Conservation (phyloP, 2,113 vertebrate species). For the Orthonyx spaldingii region DNA sequence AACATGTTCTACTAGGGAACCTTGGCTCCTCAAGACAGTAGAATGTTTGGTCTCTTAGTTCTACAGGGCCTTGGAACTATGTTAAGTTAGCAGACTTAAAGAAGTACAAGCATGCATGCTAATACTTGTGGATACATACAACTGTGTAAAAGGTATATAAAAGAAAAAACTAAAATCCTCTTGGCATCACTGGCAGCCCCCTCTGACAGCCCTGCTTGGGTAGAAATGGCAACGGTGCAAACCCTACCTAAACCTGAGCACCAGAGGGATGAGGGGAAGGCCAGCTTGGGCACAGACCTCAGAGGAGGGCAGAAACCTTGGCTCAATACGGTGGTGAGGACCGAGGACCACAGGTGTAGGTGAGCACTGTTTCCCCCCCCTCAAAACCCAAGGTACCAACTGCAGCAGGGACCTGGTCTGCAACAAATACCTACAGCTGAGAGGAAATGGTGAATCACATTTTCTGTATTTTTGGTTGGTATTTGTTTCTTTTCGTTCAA, state of each 20-base stretch:
- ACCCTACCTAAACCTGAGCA: background rate
- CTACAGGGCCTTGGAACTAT: too few relatives aligned
- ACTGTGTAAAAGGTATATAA: too few relatives aligned
- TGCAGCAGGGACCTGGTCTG: background rate
- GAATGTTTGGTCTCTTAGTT: too few relatives aligned
- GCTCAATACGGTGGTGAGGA: background rate
- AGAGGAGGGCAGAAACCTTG: background rate
- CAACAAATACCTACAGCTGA: background rate
- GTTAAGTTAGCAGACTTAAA: too few relatives aligned
- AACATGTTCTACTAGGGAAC: too few relatives aligned
- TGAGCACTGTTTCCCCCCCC: background rate
- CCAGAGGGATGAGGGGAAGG: background rate
- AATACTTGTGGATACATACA: too few relatives aligned
- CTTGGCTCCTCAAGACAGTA: too few relatives aligned
- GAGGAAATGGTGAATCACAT: background rate
- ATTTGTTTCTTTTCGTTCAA: background rate
- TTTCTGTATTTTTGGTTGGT: background rate
- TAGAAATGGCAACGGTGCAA: accelerated
- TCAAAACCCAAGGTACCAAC: background rate
- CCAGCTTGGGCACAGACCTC: background rate
- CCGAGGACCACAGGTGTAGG: accelerated
- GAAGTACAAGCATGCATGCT: too few relatives aligned
- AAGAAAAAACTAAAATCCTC: too few relatives aligned
- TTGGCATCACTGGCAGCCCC: too few relatives aligned
- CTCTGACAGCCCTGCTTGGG: background rate